Percentiles rank a stretch among this genome's conserved stretches.
Conservation (phyloP, 23 tunicate genomes). For the Clavelina lepadiformis region DNA sequence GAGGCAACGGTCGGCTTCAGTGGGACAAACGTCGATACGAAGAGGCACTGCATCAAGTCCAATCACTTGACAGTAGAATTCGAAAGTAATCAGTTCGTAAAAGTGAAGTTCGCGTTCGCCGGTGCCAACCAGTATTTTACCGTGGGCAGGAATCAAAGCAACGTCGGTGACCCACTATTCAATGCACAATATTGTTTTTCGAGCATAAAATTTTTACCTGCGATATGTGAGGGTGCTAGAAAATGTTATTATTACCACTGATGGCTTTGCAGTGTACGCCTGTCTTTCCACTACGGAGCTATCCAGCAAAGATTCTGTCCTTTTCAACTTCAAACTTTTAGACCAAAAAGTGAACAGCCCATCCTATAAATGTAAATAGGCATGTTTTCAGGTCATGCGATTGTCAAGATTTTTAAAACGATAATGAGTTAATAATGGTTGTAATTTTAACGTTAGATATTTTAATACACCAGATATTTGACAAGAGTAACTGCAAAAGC, state of each 20-base stretch:
- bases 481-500: no score
- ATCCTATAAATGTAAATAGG: constrained; percentile 20
- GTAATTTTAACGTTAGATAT: no score
- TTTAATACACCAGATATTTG: no score
- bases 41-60: constrained; percentile 89
- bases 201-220: no score
- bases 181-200: no score
- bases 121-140: constrained; percentile 61
- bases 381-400: no score
- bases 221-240: neutral
- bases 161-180: constrained; percentile 84
- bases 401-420: no score
- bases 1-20: constrained; percentile 41
- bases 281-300: constrained; percentile 21
- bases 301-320: constrained; percentile 46
- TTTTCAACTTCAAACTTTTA: constrained; percentile 31
- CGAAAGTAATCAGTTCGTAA: constrained; percentile 78
- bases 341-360: constrained; percentile 82
- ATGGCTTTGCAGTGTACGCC: constrained; percentile 49
- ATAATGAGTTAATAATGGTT: no score
- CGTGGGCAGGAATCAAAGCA: constrained; percentile 47
- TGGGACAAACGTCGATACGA: constrained; percentile 38
- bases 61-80: constrained; percentile 79
- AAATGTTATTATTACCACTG: constrained; percentile 27
- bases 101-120: constrained; percentile 86